Conservation (phyloP, 2,113 vertebrate species). For the Oncorhynchus clarkii region DNA sequence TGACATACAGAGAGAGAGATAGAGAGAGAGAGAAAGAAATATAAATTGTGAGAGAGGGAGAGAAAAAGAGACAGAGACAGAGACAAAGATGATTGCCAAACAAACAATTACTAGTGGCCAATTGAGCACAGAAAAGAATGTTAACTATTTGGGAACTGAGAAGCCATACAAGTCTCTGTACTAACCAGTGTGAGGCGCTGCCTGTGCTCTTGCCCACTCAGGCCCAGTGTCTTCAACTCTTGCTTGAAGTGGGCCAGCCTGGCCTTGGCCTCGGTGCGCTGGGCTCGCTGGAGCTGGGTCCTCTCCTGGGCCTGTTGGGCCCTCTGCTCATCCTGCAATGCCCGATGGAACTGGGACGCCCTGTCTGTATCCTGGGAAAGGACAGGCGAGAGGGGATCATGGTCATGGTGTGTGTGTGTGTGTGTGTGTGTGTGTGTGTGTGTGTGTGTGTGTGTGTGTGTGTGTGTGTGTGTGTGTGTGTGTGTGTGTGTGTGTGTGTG, state of each 20-base stretch:
- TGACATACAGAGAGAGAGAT: constrained; percentile 16
- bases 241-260: constrained; percentile 57
- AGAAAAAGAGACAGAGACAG: background rate
- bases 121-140: background rate
- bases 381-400: background rate
- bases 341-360: constrained; percentile 63
- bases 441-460: too few species aligned
- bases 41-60: background rate
- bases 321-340: constrained; percentile 63
- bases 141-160: background rate
- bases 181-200: constrained; percentile 64
- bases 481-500: too few species aligned
- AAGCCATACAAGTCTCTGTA: background rate
- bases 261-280: constrained; percentile 56
- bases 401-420: too few species aligned
- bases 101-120: background rate
- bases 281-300: constrained; percentile 55
- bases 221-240: constrained; percentile 57
- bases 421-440: too few species aligned
- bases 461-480: too few species aligned
- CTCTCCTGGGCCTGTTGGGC: constrained; percentile 57
- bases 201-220: constrained; percentile 51
- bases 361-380: constrained; percentile 65
- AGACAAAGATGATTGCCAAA: background rate
- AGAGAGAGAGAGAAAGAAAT: background rate